Conservation (phyloP, 2,797 vertebrate species). For the Enteromius viviparus region DNA sequence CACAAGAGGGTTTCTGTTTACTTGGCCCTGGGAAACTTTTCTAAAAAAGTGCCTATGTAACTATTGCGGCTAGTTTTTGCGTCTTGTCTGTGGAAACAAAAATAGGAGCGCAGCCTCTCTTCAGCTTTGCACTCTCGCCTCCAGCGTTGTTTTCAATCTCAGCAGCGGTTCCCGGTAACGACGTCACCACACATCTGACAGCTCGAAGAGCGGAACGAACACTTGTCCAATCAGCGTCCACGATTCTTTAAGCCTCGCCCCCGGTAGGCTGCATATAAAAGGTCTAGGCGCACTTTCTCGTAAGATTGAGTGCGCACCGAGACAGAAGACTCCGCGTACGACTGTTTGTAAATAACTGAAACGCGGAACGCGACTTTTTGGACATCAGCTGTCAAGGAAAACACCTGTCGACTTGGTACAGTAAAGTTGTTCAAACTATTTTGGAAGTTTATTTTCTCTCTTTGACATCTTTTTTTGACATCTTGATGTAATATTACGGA, state of each 20-base stretch:
- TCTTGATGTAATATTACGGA: conserved; percentile 68
- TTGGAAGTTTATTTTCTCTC: conserved; percentile 75
- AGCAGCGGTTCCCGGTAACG: conserved; percentile 83
- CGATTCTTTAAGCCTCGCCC: not conserved
- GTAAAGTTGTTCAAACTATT: conserved; percentile 80
- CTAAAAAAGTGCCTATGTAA: conserved; percentile 7
- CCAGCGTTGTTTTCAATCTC: conserved; percentile 83
- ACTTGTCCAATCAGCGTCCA: conserved; percentile 66
- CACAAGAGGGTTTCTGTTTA: conserved; percentile 29
- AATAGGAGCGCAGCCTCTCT: conserved; percentile 37
- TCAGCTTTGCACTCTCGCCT: conserved; percentile 50
- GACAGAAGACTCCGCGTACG: not conserved
- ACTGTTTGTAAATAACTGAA: conserved; percentile 32
- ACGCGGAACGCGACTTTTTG: conserved; percentile 69
- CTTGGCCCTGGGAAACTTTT: conserved; percentile 38
- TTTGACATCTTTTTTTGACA: conserved; percentile 67
- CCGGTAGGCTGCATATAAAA: not conserved
- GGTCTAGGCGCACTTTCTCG: not conserved
- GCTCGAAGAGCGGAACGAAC: conserved; percentile 58
- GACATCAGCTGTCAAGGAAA: conserved; percentile 77
- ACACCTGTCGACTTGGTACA: conserved; percentile 77
- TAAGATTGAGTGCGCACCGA: not conserved
- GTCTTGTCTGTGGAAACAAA: conserved; percentile 52
- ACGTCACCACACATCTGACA: conserved; percentile 73
- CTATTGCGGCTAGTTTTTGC: conserved; percentile 27